Conservation (phyloP, 2,797 vertebrate species). For the Echeneis naucrates region DNA sequence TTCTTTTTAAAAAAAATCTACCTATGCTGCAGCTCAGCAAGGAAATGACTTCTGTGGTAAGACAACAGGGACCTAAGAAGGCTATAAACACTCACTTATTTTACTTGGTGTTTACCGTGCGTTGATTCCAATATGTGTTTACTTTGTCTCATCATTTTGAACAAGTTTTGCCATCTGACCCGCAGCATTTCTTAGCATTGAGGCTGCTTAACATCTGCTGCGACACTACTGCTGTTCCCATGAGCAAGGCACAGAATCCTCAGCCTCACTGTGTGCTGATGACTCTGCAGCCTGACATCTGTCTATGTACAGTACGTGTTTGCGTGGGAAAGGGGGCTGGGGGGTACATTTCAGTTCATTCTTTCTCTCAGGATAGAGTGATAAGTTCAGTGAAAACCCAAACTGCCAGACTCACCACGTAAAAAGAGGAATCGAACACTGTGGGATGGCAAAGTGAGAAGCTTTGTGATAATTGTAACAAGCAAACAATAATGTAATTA, state of each 20-base stretch:
- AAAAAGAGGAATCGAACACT: conserved; percentile 33
- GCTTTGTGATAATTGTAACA: conserved; percentile 59
- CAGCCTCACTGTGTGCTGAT: not conserved
- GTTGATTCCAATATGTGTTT: not conserved
- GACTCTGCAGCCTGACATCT: not conserved
- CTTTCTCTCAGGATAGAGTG: not conserved
- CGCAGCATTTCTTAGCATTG: not conserved
- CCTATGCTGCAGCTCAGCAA: not conserved
- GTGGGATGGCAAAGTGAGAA: conserved; percentile 43
- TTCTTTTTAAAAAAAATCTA: not conserved
- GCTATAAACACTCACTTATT: not conserved
- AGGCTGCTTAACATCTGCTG: not conserved
- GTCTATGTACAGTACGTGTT: not conserved
- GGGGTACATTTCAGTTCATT: not conserved
- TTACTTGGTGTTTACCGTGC: not conserved
- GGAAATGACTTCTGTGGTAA: not conserved
- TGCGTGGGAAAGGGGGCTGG: not conserved
- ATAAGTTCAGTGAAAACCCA: conserved; percentile 18
- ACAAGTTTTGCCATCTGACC: conserved; percentile 1
- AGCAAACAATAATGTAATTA: conserved; percentile 58
- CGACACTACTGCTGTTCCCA: conserved; percentile 9
- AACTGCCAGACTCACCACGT: conserved; percentile 15
- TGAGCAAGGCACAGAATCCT: conserved; percentile 21
- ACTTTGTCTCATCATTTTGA: not conserved
- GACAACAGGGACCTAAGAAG: not conserved